Base-by-base conservation (phyloP, 2,888 invertebrate species). In the Orthonychiurus folsomi region DNA sequence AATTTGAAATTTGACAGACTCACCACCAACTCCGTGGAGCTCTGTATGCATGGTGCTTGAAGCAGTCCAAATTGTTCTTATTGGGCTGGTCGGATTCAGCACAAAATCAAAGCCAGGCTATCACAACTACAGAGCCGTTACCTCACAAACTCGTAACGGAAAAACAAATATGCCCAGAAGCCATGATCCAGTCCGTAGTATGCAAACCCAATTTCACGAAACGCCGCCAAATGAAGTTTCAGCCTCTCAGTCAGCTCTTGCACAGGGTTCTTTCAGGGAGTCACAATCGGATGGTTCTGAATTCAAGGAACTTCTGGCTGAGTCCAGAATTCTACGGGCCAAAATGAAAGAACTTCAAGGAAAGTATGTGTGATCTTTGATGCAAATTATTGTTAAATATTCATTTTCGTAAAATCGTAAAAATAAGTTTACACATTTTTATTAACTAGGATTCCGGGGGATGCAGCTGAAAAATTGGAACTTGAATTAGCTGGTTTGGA, bases 31-130 rank as follows among this genome's bases (percentile, higher is more conserved):
- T 3, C 53, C 60, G 28, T 66, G 66, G 66, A 60, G 21, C 18
- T 50, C 60, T 20, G 62, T 63, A 15, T 52, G 26, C 20, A 47
- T 59, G 27, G 61, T 61, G 3, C 55, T 66, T 23, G 69, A 67
- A 37, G 62, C 67, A 9, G 66, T 69, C 18, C 63, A 62, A 53
- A 48, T 55, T 15, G 67, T 69, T 23, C 60, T 69, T 21, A 52
- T 63, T 9, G 64, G 69, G 15, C 58, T 69, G 12, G 61, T 69
- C 2, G 64, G 57, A 21, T 60, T 63, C 28, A 60, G 50, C 18
- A 52, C 60, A 28, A 63, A 63, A 26, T 21, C 52, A 5, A 59
- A 59, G 23, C 50, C 59, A n/a, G 20, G n/a, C 5, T 20, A 21
- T 3, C 37, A 20, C 12, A 50, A 60, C 50, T 20, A 28, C 20